Evolutionary conservation across 1,140 invertebrate genomes (phyloP), one percentile per base, ranked within the genome.

Genomic region (Chironomus tepperi): DNA sequence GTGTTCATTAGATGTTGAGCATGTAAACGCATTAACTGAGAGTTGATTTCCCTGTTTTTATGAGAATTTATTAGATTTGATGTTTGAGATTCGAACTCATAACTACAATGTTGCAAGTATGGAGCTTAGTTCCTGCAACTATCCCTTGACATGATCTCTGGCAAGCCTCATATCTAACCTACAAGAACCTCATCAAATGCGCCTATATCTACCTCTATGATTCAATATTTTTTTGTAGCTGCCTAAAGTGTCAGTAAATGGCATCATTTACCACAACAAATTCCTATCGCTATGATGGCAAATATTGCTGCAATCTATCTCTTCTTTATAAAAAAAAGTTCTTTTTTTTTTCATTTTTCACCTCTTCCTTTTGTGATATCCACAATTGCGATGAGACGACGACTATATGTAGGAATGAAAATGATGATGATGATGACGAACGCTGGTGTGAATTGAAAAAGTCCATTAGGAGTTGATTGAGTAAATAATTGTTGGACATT

Each of bases 401-500:
- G n/a, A n/a, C n/a, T 34, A 34, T 34, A 34, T 34, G 24, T 34
- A 34, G 24, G 24, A 34, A 34, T 34, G 24, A 34, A n/a, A 34
- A 34, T 34, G 24, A 12, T 57, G 47, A 57, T 10, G n/a, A n/a
- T 10, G 19, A 18, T 16, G 16, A 19, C 7, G 65, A 70, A 19
- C 7, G 65, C 19, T 70, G 65, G 65, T 70, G 65, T 70, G 65
- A 70, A 70, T 70, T 70, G 18, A 70, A 70, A 70, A 70, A 70
- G 65, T 70, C 65, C 65, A 70, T 70, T 70, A 70, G 47, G 65
- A 70, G 18, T 21, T 70, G 19, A 70, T 21, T 70, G 19, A 70
- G 64, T 67, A 67, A 67, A 67, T 67, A 67, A 67, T 67, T 67
- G 64, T 67, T 67, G 64, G 64, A 67, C 64, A 15, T 67, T 67